Evolutionary conservation across 1,140 invertebrate genomes (phyloP).

Genomic region (Prorops nasuta): DNA sequence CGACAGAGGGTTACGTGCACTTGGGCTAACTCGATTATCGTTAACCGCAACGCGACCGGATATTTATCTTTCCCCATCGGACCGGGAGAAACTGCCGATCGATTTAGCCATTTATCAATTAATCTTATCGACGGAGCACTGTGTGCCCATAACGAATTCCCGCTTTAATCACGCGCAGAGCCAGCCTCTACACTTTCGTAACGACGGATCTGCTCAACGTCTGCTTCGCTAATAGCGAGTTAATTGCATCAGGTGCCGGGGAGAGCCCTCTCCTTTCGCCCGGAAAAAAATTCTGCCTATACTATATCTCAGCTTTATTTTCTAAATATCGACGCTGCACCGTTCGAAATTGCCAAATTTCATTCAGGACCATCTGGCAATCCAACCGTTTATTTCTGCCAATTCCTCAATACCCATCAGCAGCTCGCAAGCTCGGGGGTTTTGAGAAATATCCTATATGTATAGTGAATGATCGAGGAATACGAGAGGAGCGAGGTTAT

Average conservation of each 20-base stretch:
- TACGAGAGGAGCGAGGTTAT: no score
- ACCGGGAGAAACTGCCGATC: slow-evolving; percentile 17
- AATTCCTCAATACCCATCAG: no score
- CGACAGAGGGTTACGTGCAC: slow-evolving; percentile 12
- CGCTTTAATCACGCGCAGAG: slow-evolving; percentile 36
- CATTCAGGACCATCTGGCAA: no score
- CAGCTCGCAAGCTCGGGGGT: no score
- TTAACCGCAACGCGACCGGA: slow-evolving; percentile 16
- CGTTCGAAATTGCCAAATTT: no score
- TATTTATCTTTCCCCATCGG: slow-evolving; percentile 26
- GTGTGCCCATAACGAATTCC: slow-evolving; percentile 28
- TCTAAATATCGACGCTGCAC: no score
- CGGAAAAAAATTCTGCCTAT: slow-evolving; percentile 16
- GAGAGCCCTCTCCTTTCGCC: slow-evolving; percentile 35
- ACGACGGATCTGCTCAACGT: slow-evolving; percentile 35
- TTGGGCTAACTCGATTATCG: slow-evolving; percentile 25
- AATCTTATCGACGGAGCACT: slow-evolving; percentile 36
- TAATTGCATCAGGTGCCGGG: slow-evolving; percentile 40
- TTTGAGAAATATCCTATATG: no score
- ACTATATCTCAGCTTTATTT: no score
- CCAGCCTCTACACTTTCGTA: slow-evolving; percentile 30
- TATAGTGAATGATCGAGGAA: no score
- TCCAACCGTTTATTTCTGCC: no score
- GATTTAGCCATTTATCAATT: slow-evolving; percentile 40
- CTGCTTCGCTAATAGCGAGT: slow-evolving; percentile 38